phyloP scores from a whole-genome alignment of 37 sponge, comb jelly and placozoan species.

The Bolinopsis microptera region DNA sequence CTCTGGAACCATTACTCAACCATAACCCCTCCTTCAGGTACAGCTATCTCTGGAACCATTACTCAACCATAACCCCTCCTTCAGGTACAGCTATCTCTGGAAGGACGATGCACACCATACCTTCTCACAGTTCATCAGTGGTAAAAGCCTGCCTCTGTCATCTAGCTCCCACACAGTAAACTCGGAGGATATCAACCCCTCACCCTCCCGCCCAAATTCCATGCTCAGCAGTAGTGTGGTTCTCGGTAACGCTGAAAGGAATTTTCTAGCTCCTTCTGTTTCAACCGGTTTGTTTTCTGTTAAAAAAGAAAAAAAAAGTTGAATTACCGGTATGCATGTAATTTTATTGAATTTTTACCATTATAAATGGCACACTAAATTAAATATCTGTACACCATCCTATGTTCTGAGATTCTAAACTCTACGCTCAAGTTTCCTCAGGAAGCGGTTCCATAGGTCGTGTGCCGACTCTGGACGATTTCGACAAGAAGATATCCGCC shows the following conservation, averaged over 20 bases:
- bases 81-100: constrained; percentile 58
- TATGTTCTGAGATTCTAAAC: neutral
- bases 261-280: constrained; percentile 50
- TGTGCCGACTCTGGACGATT: constrained; percentile 58
- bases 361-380: too few relatives aligned
- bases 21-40: too few relatives aligned
- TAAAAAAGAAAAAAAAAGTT: too few relatives aligned
- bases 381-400: too few relatives aligned
- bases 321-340: too few relatives aligned
- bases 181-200: neutral
- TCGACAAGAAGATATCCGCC: constrained; percentile 54
- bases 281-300: neutral
- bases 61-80: too few relatives aligned
- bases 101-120: constrained; percentile 26
- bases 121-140: constrained; percentile 63
- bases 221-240: constrained; percentile 41
- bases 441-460: neutral
- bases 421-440: neutral
- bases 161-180: neutral
- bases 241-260: constrained; percentile 41
- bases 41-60: too few relatives aligned
- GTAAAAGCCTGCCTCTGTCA: neutral
- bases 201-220: neutral
- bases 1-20: too few relatives aligned
- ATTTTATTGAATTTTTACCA: too few relatives aligned